Base-by-base conservation (phyloP, 2,113 vertebrate genomes). In the Chunga burmeisteri region DNA sequence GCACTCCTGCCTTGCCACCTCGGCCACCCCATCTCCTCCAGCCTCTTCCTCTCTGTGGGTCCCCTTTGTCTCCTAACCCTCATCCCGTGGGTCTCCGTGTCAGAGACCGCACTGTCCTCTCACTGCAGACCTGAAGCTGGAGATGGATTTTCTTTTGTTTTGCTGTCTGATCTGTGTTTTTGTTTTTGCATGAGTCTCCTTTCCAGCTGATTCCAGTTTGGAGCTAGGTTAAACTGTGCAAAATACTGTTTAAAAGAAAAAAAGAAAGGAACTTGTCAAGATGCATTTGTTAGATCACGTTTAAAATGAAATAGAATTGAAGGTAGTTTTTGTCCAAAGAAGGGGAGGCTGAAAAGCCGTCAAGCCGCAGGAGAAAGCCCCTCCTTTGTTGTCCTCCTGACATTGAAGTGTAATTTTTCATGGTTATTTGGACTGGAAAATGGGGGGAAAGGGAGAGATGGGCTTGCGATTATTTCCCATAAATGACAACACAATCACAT, bases 371-470 rank as follows among this genome's bases (percentile, higher is more conserved):
- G 95, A 97, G 97, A 98, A 97, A 94, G 88, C 85, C 49, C 94
- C 97, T 97, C 98, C 98, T 99, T 99, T 99, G 98, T 99, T 99
- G 98, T 98, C 97, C 98, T 97, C 94, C 98, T 99, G 99, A 99
- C 99, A 99, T 98, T 99, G 99, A 99, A 98, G 99, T 99, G 99
- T 99, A 99, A 99, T 99, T 99, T 99, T 99, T 99, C 99, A 99
- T 99, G 99, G 98, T 99, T 99, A 99, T 99, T 99, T 99, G 99
- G 99, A 99, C 99, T 99, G 98, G 99, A 99, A 99, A 99, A 99
- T 99, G 98, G 97, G 93, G 96, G 80, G 92, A 98, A 98, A 98
- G 98, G 98, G 98, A 98, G 98, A 98, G 98, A 98, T 97, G 97
- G 98, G 98, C 98, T 99, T 98, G 98, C 95, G 98, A 99, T 99